Conservation (phyloP, 2,888 invertebrate species). For the Drosophila fungiperda region DNA sequence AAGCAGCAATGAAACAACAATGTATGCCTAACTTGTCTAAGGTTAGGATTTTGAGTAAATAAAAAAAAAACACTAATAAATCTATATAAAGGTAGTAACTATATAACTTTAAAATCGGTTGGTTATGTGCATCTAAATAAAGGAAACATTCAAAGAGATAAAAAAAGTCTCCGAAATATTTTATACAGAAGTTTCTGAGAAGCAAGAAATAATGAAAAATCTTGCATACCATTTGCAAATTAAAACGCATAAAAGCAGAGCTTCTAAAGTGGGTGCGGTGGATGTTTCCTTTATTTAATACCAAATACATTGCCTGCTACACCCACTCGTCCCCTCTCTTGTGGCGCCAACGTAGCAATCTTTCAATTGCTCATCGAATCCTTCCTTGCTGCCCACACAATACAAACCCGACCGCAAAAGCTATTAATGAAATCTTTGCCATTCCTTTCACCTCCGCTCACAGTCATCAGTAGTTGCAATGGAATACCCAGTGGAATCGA, state of each 20-base stretch:
- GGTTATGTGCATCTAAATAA: constrained; percentile 24
- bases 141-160: constrained; percentile 38
- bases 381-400: constrained; percentile 29
- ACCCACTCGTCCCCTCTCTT: not conserved
- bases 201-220: not conserved
- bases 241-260: constrained; percentile 18
- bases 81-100: not conserved
- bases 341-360: not conserved
- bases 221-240: constrained; percentile 64
- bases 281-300: constrained; percentile 48
- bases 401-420: constrained; percentile 38
- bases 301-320: constrained; percentile 52
- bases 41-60: constrained; percentile 56
- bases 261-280: not conserved
- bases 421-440: constrained; percentile 77
- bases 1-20: constrained; percentile 3
- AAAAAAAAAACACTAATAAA: not conserved
- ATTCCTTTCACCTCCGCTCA: not conserved
- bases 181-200: not conserved
- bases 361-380: not conserved
- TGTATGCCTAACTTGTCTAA: constrained; percentile 32
- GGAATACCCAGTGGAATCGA: constrained; percentile 30
- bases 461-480: not conserved
- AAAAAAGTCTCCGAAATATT: not conserved
- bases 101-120: constrained; percentile 22